Evolutionary conservation across 2,888 invertebrate species (phyloP), one percentile per base, ranked within the genome.

Genomic region (Melanchra persicariae): DNA sequence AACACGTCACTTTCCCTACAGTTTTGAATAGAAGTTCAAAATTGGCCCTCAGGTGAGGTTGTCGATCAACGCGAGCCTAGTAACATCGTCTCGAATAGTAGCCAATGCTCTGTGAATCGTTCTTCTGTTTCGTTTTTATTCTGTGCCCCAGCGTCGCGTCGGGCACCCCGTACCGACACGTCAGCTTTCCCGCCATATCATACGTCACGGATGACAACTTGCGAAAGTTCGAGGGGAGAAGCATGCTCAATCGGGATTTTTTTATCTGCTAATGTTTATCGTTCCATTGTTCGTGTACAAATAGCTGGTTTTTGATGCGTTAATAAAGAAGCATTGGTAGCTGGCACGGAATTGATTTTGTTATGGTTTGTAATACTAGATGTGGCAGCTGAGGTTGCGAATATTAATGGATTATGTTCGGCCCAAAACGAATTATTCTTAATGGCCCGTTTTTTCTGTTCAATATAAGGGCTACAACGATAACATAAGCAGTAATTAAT

Each of bases 171-270:
- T n/a, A n/a, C n/a, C n/a, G 59, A 63, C 34, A 22, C 34, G 82
- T 73, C 84, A 77, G 85, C 73, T 83, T 75, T 76, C 77, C 79
- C 70, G 60, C 82, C 79, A 79, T 86, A 72, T 78, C 69, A 70
- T 73, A 72, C 70, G 77, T 82, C 72, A 79, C 77, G 74, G 77
- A 69, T 81, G 77, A 80, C 77, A 86, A 68, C 72, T 78, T 70
- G 73, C 67, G 62, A 82, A 82, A 65, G 74, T 73, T 66, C 55
- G 49, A 77, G 62, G 84, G 81, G 69, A 70, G 62, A 64, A 51
- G 54, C 55, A 58, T 64, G 67, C 26, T 40, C 51, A 74, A 74
- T 69, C 60, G 43, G 52, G 22, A 19, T 49, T 57, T 69, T 79
- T 71, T 70, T 76, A 66, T 51, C 54, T 58, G 66, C 24, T 61